Evolutionary conservation across 2,797 vertebrate species (phyloP).

Genomic region (Valencia hispanica): DNA sequence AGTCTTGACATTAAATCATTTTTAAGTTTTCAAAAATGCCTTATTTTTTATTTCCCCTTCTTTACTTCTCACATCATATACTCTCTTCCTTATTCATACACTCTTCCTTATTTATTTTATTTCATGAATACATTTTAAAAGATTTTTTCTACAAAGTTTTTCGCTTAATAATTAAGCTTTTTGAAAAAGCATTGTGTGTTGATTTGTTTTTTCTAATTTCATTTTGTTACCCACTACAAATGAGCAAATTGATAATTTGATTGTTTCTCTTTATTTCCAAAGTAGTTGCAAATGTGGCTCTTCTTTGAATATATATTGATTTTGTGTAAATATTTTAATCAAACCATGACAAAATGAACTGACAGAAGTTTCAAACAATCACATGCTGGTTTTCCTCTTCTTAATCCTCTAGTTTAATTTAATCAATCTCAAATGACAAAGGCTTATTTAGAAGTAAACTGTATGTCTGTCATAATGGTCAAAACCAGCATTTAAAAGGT

Average conservation of each 20-base stretch:
- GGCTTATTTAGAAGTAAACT: neutral
- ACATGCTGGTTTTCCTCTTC: constrained; percentile 3
- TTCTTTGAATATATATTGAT: constrained; percentile 25
- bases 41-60: constrained; percentile 7
- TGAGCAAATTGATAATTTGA: constrained; percentile 32
- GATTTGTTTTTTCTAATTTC: constrained; percentile 5
- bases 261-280: constrained; percentile 22
- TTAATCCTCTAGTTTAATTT: constrained; percentile 25
- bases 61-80: neutral
- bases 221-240: constrained; percentile 30
- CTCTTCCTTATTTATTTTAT: constrained; percentile 5
- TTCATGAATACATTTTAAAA: constrained; percentile 22
- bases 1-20: constrained; percentile 38
- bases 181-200: constrained; percentile 1
- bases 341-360: constrained; percentile 11
- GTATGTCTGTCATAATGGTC: neutral
- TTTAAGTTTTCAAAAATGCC: constrained; percentile 18
- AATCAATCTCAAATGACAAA: constrained; percentile 21
- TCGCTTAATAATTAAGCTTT: constrained; percentile 15
- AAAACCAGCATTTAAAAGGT: neutral
- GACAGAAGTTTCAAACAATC: constrained; percentile 18
- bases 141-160: constrained; percentile 25
- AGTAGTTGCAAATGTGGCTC: constrained; percentile 9
- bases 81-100: neutral
- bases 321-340: constrained; percentile 19